phyloP scores from a whole-genome alignment of 1,140 invertebrate species.

The Calephelis nemesis region DNA sequence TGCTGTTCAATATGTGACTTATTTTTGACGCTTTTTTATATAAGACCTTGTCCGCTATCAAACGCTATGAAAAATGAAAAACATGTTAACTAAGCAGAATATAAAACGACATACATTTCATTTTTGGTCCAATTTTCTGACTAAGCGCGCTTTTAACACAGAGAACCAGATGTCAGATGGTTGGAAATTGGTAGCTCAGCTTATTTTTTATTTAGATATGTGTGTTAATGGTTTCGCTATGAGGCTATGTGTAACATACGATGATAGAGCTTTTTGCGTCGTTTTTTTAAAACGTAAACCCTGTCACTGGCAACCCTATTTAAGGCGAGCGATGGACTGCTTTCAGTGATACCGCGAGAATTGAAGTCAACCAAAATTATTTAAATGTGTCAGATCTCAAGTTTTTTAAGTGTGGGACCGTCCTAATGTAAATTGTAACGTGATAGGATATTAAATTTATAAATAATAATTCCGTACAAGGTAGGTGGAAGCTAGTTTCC shows the following conservation, averaged over 20 bases:
- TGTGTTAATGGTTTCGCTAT: not conserved
- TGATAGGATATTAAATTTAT: constrained; percentile 54
- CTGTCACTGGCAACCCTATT: constrained; percentile 19
- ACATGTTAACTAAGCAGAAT: no score
- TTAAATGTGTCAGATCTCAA: constrained; percentile 66
- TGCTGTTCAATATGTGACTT: no score
- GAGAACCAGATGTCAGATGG: no score
- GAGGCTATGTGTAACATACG: not conserved
- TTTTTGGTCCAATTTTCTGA: no score
- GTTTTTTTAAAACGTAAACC: not conserved
- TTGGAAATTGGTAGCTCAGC: no score
- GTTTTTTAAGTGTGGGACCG: constrained; percentile 70
- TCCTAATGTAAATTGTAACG: constrained; percentile 71
- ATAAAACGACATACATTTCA: no score
- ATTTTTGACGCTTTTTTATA: no score
- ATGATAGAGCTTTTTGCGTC: not conserved
- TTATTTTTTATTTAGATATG: no score
- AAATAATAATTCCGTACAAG: constrained; percentile 38
- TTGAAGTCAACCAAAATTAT: constrained; percentile 57
- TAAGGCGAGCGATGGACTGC: constrained; percentile 44
- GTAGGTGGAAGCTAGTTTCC: constrained; percentile 54
- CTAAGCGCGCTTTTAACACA: no score
- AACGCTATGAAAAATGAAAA: no score
- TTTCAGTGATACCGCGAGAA: constrained; percentile 57
- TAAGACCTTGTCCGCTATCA: no score